A percentile compares a stretch with the other conserved stretches of the same genome.
These are phyloP conservation scores for Heteromyza rotundicornis DNA, from an alignment of 2,888 invertebrate species.

Conservation along the genomic window DNA sequence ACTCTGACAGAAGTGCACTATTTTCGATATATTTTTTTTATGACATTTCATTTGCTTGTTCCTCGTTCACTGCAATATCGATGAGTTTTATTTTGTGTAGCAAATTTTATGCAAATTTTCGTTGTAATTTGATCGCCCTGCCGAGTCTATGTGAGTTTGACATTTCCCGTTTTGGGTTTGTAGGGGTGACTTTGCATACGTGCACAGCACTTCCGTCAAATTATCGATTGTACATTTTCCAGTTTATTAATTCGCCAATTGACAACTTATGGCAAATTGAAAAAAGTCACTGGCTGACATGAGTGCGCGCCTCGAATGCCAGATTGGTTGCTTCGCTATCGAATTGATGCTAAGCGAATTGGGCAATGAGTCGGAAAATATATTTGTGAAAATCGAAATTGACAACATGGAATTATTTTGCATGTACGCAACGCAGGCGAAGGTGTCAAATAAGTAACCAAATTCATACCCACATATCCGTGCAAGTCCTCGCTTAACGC, in stretches of 20 bases:
- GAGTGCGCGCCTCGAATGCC: neutral
- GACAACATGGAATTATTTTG: no score
- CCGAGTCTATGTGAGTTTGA: conserved; percentile 7
- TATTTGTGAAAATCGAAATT: no score
- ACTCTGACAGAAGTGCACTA: no score
- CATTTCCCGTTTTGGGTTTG: no score
- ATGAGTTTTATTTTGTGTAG: no score
- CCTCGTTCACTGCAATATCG: no score
- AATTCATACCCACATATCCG: conserved; percentile 10
- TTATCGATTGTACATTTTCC: conserved; percentile 43
- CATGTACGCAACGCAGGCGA: conserved; percentile 18
- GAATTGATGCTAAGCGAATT: conserved; percentile 38
- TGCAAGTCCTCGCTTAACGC: neutral
- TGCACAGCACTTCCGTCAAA: conserved; percentile 18
- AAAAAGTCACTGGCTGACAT: no score
- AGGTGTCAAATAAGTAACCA: conserved; percentile 11
- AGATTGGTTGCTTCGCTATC: neutral
- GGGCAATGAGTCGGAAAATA: conserved; percentile 54
- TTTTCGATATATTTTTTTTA: no score
- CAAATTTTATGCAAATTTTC: no score
- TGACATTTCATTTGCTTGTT: no score
- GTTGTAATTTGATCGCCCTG: no score
- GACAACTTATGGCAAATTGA: conserved; percentile 52
- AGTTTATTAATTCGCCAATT: conserved; percentile 57
- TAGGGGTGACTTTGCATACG: conserved; percentile 9